Evolutionary conservation across 1,140 invertebrate species (phyloP).

Genomic region (Paraescarpia echinospica): DNA sequence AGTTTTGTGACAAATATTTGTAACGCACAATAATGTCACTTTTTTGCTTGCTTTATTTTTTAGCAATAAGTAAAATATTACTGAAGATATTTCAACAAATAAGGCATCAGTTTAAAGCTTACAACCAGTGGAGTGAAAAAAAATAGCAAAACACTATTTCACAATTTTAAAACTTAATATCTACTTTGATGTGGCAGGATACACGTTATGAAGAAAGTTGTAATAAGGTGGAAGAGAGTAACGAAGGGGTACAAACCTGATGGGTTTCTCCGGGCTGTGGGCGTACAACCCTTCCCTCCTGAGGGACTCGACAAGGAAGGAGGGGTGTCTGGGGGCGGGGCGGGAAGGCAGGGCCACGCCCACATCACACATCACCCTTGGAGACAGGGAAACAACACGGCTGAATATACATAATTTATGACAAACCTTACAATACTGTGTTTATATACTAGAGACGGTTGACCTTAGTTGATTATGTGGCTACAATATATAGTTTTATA

Average conservation of each 20-base stretch:
- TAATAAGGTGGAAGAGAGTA: not conserved
- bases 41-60: too few relatives aligned
- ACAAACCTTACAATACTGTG: not conserved
- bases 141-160: too few relatives aligned
- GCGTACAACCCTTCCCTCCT: not conserved
- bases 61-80: too few relatives aligned
- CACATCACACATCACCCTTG: not conserved
- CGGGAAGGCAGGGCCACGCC: not conserved
- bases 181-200: too few relatives aligned
- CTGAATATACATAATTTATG: too few relatives aligned
- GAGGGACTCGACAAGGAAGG: conserved; percentile 6
- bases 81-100: too few relatives aligned
- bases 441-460: not conserved
- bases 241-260: not conserved
- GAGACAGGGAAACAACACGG: not conserved
- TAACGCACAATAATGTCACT: not conserved
- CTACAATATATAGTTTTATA: not conserved
- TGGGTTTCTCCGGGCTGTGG: not conserved
- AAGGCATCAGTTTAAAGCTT: too few relatives aligned
- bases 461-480: not conserved
- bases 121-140: too few relatives aligned
- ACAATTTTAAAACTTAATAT: too few relatives aligned
- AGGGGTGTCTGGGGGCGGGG: not conserved
- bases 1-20: not conserved
- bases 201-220: not conserved